Evolutionary conservation across 2,888 invertebrate species (phyloP).

Genomic region (Onthophagus sagittarius): DNA sequence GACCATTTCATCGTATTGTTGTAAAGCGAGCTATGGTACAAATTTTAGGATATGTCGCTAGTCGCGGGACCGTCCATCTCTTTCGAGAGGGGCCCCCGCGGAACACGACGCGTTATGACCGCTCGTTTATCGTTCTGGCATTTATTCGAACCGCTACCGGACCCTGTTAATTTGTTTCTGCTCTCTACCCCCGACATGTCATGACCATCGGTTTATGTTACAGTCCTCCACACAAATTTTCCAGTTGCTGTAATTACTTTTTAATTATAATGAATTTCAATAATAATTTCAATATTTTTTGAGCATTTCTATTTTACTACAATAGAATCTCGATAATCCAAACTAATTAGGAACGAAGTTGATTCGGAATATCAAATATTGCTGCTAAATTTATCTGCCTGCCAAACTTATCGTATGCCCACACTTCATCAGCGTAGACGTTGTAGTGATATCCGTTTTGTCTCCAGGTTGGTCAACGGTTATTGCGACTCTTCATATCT

Average conservation of each 20-base stretch:
- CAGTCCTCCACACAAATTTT: neutral
- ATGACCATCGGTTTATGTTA: neutral
- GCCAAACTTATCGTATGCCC: too few relatives aligned
- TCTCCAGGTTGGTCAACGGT: too few relatives aligned
- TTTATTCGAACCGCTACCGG: neutral
- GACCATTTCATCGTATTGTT: neutral
- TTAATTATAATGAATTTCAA: neutral
- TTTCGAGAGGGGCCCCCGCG: neutral
- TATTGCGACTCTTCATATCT: too few relatives aligned
- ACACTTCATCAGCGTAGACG: too few relatives aligned
- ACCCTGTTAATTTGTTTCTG: neutral
- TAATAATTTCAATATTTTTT: neutral
- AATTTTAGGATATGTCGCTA: neutral
- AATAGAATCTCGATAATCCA: too few relatives aligned
- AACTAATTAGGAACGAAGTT: too few relatives aligned
- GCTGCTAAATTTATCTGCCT: too few relatives aligned
- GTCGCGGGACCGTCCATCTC: neutral
- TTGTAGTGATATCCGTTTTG: too few relatives aligned
- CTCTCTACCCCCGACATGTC: neutral
- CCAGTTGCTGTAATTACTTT: neutral
- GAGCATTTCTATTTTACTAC: too few relatives aligned
- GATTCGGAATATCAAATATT: too few relatives aligned
- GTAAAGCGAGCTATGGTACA: neutral
- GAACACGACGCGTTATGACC: neutral
- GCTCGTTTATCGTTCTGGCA: neutral